Conservation (phyloP, 2,113 vertebrate species). For the Prunella himalayana region DNA sequence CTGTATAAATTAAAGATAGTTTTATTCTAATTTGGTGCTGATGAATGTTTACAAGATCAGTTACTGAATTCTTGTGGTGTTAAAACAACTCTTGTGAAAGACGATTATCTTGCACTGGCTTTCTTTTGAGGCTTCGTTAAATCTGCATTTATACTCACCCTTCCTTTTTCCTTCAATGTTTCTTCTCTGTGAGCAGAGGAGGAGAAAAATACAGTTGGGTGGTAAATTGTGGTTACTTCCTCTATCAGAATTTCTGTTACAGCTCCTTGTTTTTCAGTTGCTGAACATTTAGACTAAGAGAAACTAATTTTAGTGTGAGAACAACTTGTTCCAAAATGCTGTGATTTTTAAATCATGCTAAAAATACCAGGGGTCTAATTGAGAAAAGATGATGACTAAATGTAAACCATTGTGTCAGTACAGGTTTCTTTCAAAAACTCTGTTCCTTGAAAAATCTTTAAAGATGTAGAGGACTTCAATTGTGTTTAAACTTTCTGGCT, state of each 20-base stretch:
- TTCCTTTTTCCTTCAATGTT: not conserved
- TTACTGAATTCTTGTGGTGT: not conserved
- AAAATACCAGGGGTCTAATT: not conserved
- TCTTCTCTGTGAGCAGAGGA: not conserved
- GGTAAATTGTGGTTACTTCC: constrained; percentile 60
- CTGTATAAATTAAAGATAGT: not conserved
- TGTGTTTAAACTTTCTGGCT: not conserved
- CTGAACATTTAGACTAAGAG: not conserved
- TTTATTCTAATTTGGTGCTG: not conserved
- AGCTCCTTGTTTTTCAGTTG: constrained; percentile 15
- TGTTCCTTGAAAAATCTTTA: not conserved
- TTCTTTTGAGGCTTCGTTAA: not conserved
- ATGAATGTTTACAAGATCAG: not conserved
- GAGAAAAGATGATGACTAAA: not conserved
- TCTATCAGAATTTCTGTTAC: constrained; percentile 22
- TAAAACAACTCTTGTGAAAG: not conserved
- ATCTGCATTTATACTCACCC: not conserved
- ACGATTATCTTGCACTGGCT: not conserved
- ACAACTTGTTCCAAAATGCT: not conserved
- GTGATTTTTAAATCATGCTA: not conserved
- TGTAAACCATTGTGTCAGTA: not conserved
- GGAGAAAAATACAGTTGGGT: constrained; percentile 19
- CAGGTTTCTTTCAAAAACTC: not conserved
- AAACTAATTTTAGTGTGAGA: not conserved
- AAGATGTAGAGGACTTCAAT: not conserved